phyloP scores from a whole-genome alignment of 2,113 vertebrate genomes.

The Gobio gobio region DNA sequence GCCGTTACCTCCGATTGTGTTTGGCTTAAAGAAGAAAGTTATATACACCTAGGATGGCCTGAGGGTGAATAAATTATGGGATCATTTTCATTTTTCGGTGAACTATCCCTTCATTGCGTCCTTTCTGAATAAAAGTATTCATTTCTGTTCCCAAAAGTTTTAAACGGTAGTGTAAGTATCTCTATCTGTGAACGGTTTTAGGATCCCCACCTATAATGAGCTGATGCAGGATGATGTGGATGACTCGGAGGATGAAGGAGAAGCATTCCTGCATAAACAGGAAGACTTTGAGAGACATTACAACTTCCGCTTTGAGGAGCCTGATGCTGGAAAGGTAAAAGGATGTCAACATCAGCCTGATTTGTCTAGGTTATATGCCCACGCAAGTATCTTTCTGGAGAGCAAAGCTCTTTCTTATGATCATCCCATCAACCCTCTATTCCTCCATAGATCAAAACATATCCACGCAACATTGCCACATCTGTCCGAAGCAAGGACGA shows the following conservation, averaged over 20 bases:
- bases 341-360: neutral
- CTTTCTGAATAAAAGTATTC: too few species aligned
- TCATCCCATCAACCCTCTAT: neutral
- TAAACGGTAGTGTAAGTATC: neutral
- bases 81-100: too few species aligned
- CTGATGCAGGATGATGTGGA: constrained; percentile 77
- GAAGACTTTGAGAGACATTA: constrained; percentile 88
- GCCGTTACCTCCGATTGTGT: too few species aligned
- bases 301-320: constrained; percentile 93
- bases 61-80: too few species aligned
- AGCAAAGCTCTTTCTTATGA: neutral
- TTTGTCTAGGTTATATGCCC: neutral
- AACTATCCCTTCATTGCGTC: too few species aligned
- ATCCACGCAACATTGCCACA: constrained; percentile 83
- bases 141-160: neutral
- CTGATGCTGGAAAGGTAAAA: constrained; percentile 73
- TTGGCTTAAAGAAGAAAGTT: too few species aligned
- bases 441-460: constrained; percentile 78
- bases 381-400: neutral
- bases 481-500: constrained; percentile 88
- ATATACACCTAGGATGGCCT: too few species aligned
- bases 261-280: constrained; percentile 84
- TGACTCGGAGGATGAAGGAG: constrained; percentile 88
- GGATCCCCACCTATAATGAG: constrained; percentile 74
- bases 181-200: constrained; percentile 48